Evolutionary conservation across 2,113 vertebrate species (phyloP), one percentile per base, ranked within the genome.

Genomic region (Hemichromis elongatus): DNA sequence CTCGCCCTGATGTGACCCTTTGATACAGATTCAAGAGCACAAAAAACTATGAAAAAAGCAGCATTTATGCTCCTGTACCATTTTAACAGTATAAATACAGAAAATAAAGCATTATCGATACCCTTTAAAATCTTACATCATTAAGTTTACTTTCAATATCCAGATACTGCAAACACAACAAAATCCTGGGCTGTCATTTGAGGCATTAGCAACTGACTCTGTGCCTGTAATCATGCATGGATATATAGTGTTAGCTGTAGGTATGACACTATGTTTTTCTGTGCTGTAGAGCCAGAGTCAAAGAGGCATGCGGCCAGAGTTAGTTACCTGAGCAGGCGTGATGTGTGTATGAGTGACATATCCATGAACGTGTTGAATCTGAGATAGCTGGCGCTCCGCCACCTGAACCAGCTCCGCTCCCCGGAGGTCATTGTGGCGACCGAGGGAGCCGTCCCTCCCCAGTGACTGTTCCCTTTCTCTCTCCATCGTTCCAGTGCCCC

Each of bases 301-400:
- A 40, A 82, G 55, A 63, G 33, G 37, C 5, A 47, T 18, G 81
- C 2, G 66, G 24, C 30, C 50, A 47, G 10, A 19, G 47, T 21
- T 45, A 30, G 73, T 94, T 95, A 95, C 95, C 94, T 95, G 94
- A 82, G 92, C 90, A 8, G 95, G 95, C 18, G 93, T 78, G 86
- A 95, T 97, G 91, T 99, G 98, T 87, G 98, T 96, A 90, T 98
- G 98, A 85, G 97, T 97, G 92, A 99, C 98, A 91, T 97, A 98
- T 93, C 98, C 97, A 57, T 99, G 98, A 33, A 99, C 96, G 61
- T 97, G 98, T 87, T 99, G 97, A 66, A 99, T 98, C 89, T 98
- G 97, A 13, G 98, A 98, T 59, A 99, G 95, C 88, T 97, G 98
- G 93, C 98, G 97, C 93, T 99, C 98, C 0, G 98, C 98, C 55